Conservation (phyloP, 2,888 invertebrate genomes). For the Macaria liturata region DNA sequence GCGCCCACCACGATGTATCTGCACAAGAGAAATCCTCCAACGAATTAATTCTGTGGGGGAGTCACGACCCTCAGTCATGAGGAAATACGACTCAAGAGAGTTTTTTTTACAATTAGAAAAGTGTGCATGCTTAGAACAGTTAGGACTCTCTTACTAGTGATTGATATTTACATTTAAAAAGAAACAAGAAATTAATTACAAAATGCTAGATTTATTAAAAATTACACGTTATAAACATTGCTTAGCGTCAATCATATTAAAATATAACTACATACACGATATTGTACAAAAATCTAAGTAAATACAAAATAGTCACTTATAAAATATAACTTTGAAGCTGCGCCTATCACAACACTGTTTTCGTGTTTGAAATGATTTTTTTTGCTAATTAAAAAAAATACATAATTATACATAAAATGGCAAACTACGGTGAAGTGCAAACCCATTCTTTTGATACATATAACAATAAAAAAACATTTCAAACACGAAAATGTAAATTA, state of each 20-base stretch:
- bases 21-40: no score
- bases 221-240: slow-evolving; percentile 38
- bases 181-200: slow-evolving; percentile 32
- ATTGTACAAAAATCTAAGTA: slow-evolving; percentile 25
- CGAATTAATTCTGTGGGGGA: no score
- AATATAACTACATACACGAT: slow-evolving; percentile 32
- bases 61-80: no score
- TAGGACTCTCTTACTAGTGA: no score
- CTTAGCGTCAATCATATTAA: slow-evolving; percentile 31
- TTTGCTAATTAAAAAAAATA: slow-evolving; percentile 5
- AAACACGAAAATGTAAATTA: slow-evolving; percentile 9
- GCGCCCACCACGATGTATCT: no score
- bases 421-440: no score
- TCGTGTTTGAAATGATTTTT: slow-evolving; percentile 7
- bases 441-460: no score
- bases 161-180: slow-evolving; percentile 6
- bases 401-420: not conserved
- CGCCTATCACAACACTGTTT: slow-evolving; percentile 13
- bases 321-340: slow-evolving; percentile 12
- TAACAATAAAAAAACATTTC: slow-evolving; percentile 9
- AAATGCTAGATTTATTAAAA: slow-evolving; percentile 41
- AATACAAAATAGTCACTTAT: slow-evolving; percentile 13
- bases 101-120: no score
- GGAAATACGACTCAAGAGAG: no score
- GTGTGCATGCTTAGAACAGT: no score